Percentiles rank a stretch among this genome's conserved stretches.
Evolutionary conservation across 2,888 invertebrate species (phyloP).

Genomic region (Acleris laterana): DNA sequence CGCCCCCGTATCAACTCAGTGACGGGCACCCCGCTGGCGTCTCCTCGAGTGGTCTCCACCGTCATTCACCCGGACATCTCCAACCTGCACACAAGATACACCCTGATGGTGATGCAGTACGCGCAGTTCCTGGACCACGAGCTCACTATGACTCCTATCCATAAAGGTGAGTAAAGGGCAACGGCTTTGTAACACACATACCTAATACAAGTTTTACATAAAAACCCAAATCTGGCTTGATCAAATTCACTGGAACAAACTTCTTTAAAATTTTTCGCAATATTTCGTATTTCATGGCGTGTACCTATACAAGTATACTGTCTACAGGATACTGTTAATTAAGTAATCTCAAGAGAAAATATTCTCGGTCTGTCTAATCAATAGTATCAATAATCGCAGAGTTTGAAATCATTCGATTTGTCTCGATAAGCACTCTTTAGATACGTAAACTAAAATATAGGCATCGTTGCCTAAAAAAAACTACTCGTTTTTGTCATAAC

Average conservation of each 20-base stretch:
- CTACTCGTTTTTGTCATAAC: too few relatives aligned
- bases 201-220: background rate
- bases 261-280: background rate
- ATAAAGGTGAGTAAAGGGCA: slow-evolving; percentile 85
- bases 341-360: too few relatives aligned
- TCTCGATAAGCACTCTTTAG: too few relatives aligned
- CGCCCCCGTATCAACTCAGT: slow-evolving; percentile 90
- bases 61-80: slow-evolving; percentile 96
- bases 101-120: slow-evolving; percentile 97
- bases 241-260: background rate
- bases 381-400: too few relatives aligned
- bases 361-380: too few relatives aligned
- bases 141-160: slow-evolving; percentile 96
- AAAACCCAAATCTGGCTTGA: background rate
- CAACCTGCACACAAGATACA: slow-evolving; percentile 93
- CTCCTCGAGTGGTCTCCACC: slow-evolving; percentile 93
- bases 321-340: too few relatives aligned
- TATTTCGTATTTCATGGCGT: too few relatives aligned
- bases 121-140: slow-evolving; percentile 98
- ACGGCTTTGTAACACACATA: too few relatives aligned
- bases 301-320: too few relatives aligned
- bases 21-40: slow-evolving; percentile 91
- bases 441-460: too few relatives aligned
- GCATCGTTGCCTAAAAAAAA: too few relatives aligned
- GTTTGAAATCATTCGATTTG: too few relatives aligned